phyloP scores from a whole-genome alignment of 2,888 invertebrate genomes.

The Steromphala cineraria region DNA sequence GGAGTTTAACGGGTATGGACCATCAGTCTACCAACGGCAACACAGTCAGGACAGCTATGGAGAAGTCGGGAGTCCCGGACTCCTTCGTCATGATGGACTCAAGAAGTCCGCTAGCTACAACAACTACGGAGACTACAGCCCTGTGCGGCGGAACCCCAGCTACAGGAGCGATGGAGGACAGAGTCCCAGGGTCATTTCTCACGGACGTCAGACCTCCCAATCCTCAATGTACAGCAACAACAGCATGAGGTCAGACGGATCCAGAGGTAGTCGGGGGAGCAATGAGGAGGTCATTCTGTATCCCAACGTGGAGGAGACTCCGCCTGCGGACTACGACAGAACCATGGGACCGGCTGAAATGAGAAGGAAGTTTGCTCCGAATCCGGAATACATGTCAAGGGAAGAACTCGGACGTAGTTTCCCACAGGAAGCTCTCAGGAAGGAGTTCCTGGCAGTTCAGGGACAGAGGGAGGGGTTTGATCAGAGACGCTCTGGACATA shows the following conservation, averaged over 20 bases:
- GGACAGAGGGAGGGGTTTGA: constrained; percentile 18
- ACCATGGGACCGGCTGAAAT: constrained; percentile 27
- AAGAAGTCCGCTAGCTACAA: constrained; percentile 24
- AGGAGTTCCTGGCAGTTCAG: constrained; percentile 26
- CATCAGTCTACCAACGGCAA: constrained; percentile 19
- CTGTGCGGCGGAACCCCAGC: not conserved
- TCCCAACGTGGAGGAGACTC: not conserved
- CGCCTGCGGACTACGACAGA: constrained; percentile 27
- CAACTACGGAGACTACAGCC: not conserved
- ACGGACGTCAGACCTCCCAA: constrained; percentile 46
- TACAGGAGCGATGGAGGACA: constrained; percentile 22
- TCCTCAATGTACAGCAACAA: constrained; percentile 49
- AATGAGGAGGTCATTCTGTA: constrained; percentile 26
- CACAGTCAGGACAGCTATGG: constrained; percentile 29
- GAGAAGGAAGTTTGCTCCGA: constrained; percentile 22
- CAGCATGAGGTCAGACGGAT: constrained; percentile 46
- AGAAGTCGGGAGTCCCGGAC: constrained; percentile 34
- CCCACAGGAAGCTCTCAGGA: constrained; percentile 36
- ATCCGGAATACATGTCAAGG: not conserved
- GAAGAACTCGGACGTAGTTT: constrained; percentile 35
- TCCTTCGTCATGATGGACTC: constrained; percentile 29
- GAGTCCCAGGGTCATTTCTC: constrained; percentile 24
- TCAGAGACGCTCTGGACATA: constrained; percentile 11
- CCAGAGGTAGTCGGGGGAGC: constrained; percentile 39
- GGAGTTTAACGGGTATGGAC: constrained; percentile 13